Conservation (phyloP, 2,888 invertebrate genomes). For the Lasiommata megera region DNA sequence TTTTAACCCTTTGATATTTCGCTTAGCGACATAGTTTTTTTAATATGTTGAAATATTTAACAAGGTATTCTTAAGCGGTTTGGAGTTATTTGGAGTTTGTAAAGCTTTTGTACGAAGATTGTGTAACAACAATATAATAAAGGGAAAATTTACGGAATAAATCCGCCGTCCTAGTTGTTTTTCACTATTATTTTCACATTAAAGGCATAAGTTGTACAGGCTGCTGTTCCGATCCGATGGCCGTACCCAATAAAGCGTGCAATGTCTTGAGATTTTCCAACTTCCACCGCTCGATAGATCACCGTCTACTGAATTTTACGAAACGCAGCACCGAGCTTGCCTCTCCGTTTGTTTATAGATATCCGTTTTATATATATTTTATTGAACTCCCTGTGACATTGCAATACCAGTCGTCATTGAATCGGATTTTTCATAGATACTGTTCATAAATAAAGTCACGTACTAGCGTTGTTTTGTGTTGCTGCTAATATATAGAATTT, state of each 20-base stretch:
- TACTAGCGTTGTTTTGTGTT: too few species aligned
- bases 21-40: too few species aligned
- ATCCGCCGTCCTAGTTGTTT: neutral
- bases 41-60: too few species aligned
- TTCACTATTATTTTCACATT: neutral
- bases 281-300: slow-evolving; percentile 2
- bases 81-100: too few species aligned
- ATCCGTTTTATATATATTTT: neutral
- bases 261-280: slow-evolving; percentile 1
- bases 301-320: slow-evolving; percentile 14
- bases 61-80: too few species aligned
- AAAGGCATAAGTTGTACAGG: slow-evolving; percentile 1
- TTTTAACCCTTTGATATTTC: too few species aligned
- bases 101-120: too few species aligned
- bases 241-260: slow-evolving; percentile 4
- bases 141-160: too few species aligned
- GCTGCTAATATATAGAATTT: too few species aligned
- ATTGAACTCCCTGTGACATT: slow-evolving; percentile 1
- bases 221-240: neutral
- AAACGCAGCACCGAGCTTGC: slow-evolving; percentile 14
- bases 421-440: neutral
- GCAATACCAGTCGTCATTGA: neutral
- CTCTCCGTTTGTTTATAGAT: slow-evolving; percentile 20
- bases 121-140: too few species aligned
- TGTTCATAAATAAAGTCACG: neutral